These are phyloP conservation scores for Chloroclysta siterata DNA, from an alignment of 2,888 invertebrate genomes.

Conservation along the genomic window DNA sequence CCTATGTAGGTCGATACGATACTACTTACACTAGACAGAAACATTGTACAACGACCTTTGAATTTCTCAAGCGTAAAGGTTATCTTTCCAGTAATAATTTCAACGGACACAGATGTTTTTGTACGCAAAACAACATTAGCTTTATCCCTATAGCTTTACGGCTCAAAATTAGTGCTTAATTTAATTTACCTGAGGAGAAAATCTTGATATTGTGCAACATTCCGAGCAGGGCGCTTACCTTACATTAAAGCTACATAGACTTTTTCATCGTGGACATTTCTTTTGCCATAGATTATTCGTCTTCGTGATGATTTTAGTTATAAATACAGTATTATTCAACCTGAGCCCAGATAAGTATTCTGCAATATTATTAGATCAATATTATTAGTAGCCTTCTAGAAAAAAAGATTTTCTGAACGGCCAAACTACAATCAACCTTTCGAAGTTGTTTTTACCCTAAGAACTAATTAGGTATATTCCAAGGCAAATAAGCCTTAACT, in stretches of 20 bases:
- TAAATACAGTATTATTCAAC: background rate
- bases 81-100: constrained; percentile 27
- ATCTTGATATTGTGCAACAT: constrained; percentile 27
- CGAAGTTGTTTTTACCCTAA: background rate
- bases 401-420: background rate
- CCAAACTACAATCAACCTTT: background rate
- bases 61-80: constrained; percentile 36
- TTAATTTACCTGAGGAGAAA: constrained; percentile 9
- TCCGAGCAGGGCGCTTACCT: constrained; percentile 35
- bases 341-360: too few relatives aligned
- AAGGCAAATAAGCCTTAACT: background rate
- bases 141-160: constrained; percentile 13
- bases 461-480: background rate
- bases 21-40: constrained; percentile 26
- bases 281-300: constrained; percentile 2
- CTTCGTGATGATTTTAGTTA: background rate
- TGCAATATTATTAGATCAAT: too few relatives aligned
- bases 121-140: constrained; percentile 1
- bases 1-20: background rate
- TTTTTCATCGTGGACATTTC: constrained; percentile 7
- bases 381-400: too few relatives aligned
- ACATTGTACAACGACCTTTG: constrained; percentile 26
- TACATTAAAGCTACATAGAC: constrained; percentile 1
- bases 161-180: constrained; percentile 3
- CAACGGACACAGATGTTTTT: constrained; percentile 26